phyloP scores from a whole-genome alignment of 2,888 invertebrate species.

The Ectropis crepuscularia region DNA sequence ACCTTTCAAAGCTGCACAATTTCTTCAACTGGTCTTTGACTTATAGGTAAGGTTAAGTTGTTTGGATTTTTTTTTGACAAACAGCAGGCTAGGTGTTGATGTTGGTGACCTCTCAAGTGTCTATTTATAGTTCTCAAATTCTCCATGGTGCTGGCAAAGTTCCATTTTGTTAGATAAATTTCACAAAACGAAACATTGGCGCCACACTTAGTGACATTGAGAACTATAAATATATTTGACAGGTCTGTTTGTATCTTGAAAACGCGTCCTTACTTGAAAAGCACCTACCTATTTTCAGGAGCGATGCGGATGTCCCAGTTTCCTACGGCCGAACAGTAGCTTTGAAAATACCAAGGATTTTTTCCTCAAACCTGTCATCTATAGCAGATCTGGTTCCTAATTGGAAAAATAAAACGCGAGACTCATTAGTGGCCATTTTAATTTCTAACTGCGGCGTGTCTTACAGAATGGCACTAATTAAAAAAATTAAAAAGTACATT shows the following conservation, averaged over 20 bases:
- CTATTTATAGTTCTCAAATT: no score
- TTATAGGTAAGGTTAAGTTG: conserved; percentile 74
- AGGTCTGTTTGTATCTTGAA: no score
- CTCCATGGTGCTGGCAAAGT: no score
- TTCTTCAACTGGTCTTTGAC: conserved; percentile 90
- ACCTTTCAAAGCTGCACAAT: conserved; percentile 77
- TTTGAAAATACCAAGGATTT: conserved; percentile 31
- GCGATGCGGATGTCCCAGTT: conserved; percentile 87
- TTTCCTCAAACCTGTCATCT: conserved; percentile 16
- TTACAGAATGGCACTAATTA: conserved; percentile 80
- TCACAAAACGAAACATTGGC: no score
- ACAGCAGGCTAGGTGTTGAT: no score
- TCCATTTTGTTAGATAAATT: no score
- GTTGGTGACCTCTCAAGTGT: no score
- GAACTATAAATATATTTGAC: no score
- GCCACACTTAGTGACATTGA: no score
- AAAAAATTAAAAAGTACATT: conserved; percentile 84
- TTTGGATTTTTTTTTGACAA: no score
- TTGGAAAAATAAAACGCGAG: conserved; percentile 73
- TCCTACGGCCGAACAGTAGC: conserved; percentile 86
- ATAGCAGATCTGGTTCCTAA: conserved; percentile 56
- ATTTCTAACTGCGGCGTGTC: conserved; percentile 84
- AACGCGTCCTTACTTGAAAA: no score
- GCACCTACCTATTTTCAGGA: conserved; percentile 73
- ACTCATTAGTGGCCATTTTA: conserved; percentile 80